phyloP scores from a whole-genome alignment of 2,888 invertebrate genomes.

The Tineola bisselliella region DNA sequence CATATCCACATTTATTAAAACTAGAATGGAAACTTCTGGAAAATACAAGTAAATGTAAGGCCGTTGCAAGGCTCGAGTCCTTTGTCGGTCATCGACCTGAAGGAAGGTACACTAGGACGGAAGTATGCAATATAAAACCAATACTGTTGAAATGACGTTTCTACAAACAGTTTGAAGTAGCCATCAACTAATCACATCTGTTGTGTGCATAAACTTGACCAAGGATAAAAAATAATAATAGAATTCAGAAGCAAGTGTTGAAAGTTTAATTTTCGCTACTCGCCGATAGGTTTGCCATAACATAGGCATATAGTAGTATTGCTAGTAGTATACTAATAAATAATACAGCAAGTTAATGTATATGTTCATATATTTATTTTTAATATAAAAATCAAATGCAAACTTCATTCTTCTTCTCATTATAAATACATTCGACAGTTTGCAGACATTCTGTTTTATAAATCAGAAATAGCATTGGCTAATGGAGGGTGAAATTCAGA shows the following conservation, averaged over 20 bases:
- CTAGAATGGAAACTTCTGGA: background rate
- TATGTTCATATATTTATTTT: slow-evolving; percentile 60
- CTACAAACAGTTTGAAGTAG: background rate
- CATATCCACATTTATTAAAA: background rate
- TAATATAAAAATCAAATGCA: slow-evolving; percentile 63
- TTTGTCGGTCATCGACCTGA: background rate
- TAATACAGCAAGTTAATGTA: background rate
- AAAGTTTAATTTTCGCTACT: no score
- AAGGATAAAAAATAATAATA: no score
- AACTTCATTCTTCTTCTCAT: slow-evolving; percentile 54
- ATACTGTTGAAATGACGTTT: background rate
- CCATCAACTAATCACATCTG: background rate
- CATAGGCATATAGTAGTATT: no score
- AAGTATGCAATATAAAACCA: background rate
- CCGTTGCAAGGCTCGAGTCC: background rate
- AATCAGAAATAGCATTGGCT: slow-evolving; percentile 65
- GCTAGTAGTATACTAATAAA: background rate
- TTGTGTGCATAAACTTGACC: no score
- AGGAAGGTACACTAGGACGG: background rate
- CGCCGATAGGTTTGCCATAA: no score
- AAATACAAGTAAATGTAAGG: background rate
- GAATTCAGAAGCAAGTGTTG: no score
- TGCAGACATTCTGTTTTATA: slow-evolving; percentile 53
- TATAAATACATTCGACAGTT: slow-evolving; percentile 54
- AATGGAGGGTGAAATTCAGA: slow-evolving; percentile 24